These are phyloP conservation scores for Prunella strophiata DNA, from an alignment of 2,797 vertebrate genomes.

Conservation along the genomic window DNA sequence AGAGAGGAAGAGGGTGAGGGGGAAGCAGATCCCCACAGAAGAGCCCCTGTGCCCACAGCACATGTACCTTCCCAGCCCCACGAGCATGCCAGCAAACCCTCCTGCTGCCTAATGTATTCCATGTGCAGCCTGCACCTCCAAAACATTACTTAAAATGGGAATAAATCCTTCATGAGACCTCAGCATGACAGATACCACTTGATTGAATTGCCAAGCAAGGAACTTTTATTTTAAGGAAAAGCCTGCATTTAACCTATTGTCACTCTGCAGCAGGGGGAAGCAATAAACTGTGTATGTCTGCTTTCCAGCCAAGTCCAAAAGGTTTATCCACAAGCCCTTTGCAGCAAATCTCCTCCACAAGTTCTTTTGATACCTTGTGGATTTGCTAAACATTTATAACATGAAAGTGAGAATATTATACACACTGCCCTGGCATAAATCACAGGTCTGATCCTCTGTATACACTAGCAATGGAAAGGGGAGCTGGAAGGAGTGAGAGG, in stretches of 20 bases:
- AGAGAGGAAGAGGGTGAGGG: background rate
- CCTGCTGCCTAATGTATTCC: conserved; percentile 13
- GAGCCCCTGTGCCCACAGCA: background rate
- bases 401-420: conserved; percentile 44
- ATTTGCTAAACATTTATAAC: conserved; percentile 71
- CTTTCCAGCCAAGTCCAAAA: conserved; percentile 29
- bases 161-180: conserved; percentile 63
- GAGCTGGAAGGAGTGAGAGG: background rate
- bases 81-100: background rate
- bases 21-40: background rate
- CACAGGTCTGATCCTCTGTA: conserved; percentile 39
- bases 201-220: conserved; percentile 47
- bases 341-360: conserved; percentile 28
- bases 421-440: conserved; percentile 53
- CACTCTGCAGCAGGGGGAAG: conserved; percentile 35
- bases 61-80: background rate
- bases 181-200: conserved; percentile 34
- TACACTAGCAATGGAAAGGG: background rate
- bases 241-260: conserved; percentile 45
- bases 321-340: conserved; percentile 21
- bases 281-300: conserved; percentile 61
- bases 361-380: conserved; percentile 54
- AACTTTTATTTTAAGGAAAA: conserved; percentile 65
- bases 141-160: conserved; percentile 80
- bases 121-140: background rate